Base-by-base conservation (phyloP, 2,888 invertebrate genomes). In the Tuberolachnus salignus region DNA sequence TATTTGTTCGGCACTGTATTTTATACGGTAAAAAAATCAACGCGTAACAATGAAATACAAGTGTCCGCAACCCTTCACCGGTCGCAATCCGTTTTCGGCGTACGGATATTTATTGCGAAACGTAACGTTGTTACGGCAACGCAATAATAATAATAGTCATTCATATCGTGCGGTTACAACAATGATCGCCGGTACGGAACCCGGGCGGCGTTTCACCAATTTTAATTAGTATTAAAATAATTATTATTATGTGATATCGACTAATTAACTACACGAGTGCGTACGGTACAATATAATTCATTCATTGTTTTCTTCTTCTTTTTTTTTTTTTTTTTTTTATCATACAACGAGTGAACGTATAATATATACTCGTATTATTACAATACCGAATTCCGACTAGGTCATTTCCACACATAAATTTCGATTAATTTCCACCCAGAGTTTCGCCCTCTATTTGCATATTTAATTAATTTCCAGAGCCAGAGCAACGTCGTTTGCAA, bases 201-300 rank as follows among this genome's bases (percentile, higher is more conserved):
- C n/a, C 21, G 8, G 44, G 6, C 34, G n/a, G 16, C 23, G 23
- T 71, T 71, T 57, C 59, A 72, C 71, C 46, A 57, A 59, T 49
- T 59, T 72, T 72, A 72, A 72, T 72, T 72, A 72, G 16, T 11
- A 49, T 61, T n/a, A n/a, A n/a, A n/a, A n/a, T n/a, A n/a, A n/a
- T n/a, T n/a, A n/a, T n/a, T 59, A 34, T 34, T 59, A 34, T 59
- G 23, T 16, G 11, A 26, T 57, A 13, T 21, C 59, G 59, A 61
- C 46, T 59, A 72, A 72, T 72, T 72, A 72, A 72, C 23, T n/a
- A 34, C n/a, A 34, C 14, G 46, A 23, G 19, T 14, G 61, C 4
- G 34, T 21, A 21, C 3, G 10, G 1, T 21, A 19, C 6, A 63
- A n/a, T 16, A 16, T 26, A 66, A 70, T 70, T 70, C 42, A n/a